Evolutionary conservation across 2,888 invertebrate genomes (phyloP), one percentile per base, ranked within the genome.

Genomic region (Kryphioiulus occultus): DNA sequence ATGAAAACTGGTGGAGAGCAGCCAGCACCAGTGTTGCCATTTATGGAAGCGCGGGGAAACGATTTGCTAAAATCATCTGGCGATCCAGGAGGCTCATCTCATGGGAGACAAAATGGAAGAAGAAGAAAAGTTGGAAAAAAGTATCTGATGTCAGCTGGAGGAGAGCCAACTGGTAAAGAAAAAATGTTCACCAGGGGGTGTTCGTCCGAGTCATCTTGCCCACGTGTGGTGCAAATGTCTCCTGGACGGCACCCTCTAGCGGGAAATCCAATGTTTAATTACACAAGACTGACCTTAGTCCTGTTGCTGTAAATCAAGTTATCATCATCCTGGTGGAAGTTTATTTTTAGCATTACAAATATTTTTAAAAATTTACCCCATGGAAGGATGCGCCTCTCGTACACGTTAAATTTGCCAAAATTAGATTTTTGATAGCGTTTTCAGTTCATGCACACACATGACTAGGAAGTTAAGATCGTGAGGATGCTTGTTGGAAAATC

Each of bases 1-100:
- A 53, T 19, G n/a, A 53, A 53, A 53, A 53, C 35, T 53, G 19
- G 53, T 19, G 53, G 53, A 19, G 19, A 53, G 19, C 19, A 53
- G 53, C 35, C 35, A 35, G 19, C 53, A 53, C 53, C 53, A 53
- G n/a, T 53, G 53, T 53, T 53, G 53, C 53, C 53, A 53, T 53
- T 53, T 53, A 53, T 53, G 53, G 53, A 53, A 53, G 53, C 53
- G 53, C 53, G n/a, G 35, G 53, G 53, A 53, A 53, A 53, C 53
- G 53, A 53, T 53, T 53, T 53, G 53, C 53, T 53, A 53, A 53
- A 53, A 53, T 53, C 53, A 53, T 53, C 53, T 53, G 53, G 53
- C 53, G 53, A 53, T 53, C 53, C 53, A 53, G 53, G 53, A 53
- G 53, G 53, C 53, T 53, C 53, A 53, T 53, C 53, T 53, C 53